Evolutionary conservation across 2,888 invertebrate genomes (phyloP).

Genomic region (Nemurella pictetii): DNA sequence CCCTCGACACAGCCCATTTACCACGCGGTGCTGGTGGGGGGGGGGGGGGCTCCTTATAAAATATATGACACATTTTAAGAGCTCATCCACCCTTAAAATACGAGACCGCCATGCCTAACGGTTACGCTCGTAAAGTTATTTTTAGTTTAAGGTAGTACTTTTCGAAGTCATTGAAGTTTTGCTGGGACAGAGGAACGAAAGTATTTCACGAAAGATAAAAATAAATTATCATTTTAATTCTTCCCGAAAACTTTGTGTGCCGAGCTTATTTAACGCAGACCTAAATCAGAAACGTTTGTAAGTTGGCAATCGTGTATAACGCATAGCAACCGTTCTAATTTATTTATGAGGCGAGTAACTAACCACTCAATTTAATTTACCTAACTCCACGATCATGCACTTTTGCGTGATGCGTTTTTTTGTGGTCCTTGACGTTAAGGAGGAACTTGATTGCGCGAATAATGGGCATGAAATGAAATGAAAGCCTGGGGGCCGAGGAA

Average conservation of each 20-base stretch:
- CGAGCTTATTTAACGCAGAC: not conserved
- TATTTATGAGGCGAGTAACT: not conserved
- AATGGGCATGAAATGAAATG: not conserved
- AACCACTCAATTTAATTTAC: not conserved
- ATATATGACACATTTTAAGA: slow-evolving; percentile 30
- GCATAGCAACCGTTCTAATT: not conserved
- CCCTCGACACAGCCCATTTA: slow-evolving; percentile 12
- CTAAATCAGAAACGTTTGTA: not conserved
- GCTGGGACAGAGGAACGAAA: not conserved
- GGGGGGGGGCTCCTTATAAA: not conserved
- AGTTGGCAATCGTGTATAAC: not conserved
- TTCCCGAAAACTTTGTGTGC: not conserved
- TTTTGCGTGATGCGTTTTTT: not conserved
- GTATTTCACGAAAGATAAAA: not conserved
- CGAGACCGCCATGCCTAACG: slow-evolving; percentile 1
- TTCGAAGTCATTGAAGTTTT: slow-evolving; percentile 17
- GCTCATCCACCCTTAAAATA: slow-evolving; percentile 30
- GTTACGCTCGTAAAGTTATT: slow-evolving; percentile 22
- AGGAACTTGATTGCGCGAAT: not conserved
- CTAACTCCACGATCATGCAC: not conserved
- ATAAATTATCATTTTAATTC: slow-evolving; percentile 12
- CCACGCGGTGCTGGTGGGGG: not conserved
- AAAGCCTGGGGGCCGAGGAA: not conserved
- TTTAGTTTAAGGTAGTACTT: slow-evolving; percentile 18
- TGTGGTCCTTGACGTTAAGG: not conserved